phyloP scores from a whole-genome alignment of 2,888 invertebrate genomes.

The Epistrophe eligans region DNA sequence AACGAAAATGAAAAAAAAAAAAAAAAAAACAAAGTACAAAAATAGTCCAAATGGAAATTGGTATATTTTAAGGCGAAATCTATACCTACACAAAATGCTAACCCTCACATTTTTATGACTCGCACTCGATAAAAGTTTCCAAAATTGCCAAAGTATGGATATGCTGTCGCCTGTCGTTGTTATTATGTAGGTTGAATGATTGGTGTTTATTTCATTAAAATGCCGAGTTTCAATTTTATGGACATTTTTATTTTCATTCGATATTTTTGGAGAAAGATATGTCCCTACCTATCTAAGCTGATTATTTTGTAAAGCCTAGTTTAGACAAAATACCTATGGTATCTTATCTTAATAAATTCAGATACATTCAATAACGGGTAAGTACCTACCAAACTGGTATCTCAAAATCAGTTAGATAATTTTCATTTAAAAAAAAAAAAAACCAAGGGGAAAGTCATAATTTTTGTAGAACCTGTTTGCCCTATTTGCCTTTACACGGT shows the following conservation, averaged over 20 bases:
- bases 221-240: constrained; percentile 45
- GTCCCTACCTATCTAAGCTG: background rate
- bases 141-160: constrained; percentile 29
- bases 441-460: constrained; percentile 57
- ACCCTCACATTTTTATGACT: constrained; percentile 48
- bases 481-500: constrained; percentile 11
- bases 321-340: background rate
- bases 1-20: background rate
- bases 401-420: background rate
- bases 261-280: constrained; percentile 3
- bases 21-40: constrained; percentile 52
- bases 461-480: constrained; percentile 61
- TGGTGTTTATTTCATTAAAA: constrained; percentile 41
- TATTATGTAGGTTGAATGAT: background rate
- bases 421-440: constrained; percentile 12
- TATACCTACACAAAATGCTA: constrained; percentile 53
- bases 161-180: background rate
- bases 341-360: background rate
- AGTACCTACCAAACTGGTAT: too few species aligned
- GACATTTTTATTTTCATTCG: background rate
- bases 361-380: background rate
- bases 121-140: constrained; percentile 59
- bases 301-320: background rate
- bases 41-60: constrained; percentile 62
- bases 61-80: constrained; percentile 22